These are phyloP conservation scores for Cephus pulcher DNA, from an alignment of 2,888 invertebrate species.

Conservation along the genomic window DNA sequence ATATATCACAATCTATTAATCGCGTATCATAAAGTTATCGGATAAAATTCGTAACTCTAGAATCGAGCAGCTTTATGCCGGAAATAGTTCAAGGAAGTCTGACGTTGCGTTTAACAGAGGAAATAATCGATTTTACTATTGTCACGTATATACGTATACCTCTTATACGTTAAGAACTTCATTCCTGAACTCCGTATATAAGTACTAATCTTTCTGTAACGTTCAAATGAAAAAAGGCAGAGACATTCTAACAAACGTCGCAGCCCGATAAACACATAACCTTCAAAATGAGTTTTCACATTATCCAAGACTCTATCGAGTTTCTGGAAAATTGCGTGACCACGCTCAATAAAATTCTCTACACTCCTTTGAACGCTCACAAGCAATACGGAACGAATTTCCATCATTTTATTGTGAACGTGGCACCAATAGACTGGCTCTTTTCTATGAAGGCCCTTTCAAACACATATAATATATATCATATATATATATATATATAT, in stretches of 20 bases:
- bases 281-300: neutral
- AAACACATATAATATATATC: neutral
- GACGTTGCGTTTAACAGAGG: neutral
- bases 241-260: neutral
- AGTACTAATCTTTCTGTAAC: neutral
- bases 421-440: neutral
- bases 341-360: constrained; percentile 1
- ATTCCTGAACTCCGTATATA: neutral
- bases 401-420: neutral
- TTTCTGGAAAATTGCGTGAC: constrained; percentile 1
- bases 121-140: neutral
- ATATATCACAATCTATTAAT: neutral
- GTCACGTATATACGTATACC: neutral
- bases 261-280: neutral
- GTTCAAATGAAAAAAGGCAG: neutral
- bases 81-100: neutral
- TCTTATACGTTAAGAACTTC: neutral
- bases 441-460: neutral
- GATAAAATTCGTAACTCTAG: neutral
- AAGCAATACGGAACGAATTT: neutral
- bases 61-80: neutral
- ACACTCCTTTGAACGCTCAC: neutral
- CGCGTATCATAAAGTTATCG: neutral
- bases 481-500: too few species aligned
- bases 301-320: neutral